Evolutionary conservation across 1,140 invertebrate species (phyloP), one percentile per base, ranked within the genome.

Genomic region (Amyelois transitella): DNA sequence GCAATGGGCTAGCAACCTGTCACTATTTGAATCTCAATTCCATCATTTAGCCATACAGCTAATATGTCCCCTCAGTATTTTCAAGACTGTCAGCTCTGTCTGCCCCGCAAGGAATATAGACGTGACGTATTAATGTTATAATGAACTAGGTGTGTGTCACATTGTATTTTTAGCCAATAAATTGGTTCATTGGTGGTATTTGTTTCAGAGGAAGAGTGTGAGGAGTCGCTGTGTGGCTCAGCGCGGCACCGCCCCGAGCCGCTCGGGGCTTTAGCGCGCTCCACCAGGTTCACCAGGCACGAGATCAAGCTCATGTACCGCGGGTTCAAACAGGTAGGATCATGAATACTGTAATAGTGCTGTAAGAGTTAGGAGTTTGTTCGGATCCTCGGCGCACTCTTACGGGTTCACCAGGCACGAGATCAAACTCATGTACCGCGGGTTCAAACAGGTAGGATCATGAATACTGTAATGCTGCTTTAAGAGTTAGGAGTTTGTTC

Each of bases 301-400:
- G 96, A 98, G 88, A 95, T 98, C 56, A 96, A 98, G 73, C 92
- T 97, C 43, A 97, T 98, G 86, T 98, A 98, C 81, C 86, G 96
- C 18, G 96, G 96, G 6, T 98, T 98, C 82, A 98, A 98, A 77
- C 96, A 97, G 91, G 93, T 93, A 65, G 53, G 64, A 12, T 2
- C 32, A 20, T 43, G 17, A 8, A 14, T 18, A 22, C 17, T 14
- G 0, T 2, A 14, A n/a, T n/a, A n/a, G n/a, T n/a, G n/a, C n/a
- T n/a, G n/a, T n/a, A n/a, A n/a, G n/a, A n/a, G n/a, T n/a, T n/a
- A n/a, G n/a, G n/a, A n/a, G n/a, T n/a, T n/a, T n/a, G 57, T 89
- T 97, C 54, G 92, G 93, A 28, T 94, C 94, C 32, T 89, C 98
- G 14, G 94, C 94, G 18, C 92, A 91, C 56, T 94, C 91, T 54